Evolutionary conservation across 2,888 invertebrate species (phyloP).

Genomic region (Synanthedon myopaeformis): DNA sequence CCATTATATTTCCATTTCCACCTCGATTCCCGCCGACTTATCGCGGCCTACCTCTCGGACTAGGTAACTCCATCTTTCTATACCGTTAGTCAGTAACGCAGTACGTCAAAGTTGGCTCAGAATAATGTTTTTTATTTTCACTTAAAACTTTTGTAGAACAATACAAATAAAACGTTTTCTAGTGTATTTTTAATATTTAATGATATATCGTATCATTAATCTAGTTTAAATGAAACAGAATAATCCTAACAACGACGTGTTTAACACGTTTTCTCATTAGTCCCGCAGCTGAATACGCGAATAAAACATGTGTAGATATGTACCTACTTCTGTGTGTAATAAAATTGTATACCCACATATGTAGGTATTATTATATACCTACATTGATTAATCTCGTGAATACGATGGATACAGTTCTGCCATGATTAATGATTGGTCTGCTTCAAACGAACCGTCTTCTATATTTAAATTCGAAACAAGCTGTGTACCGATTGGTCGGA

Average conservation of each 20-base stretch:
- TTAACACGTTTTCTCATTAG: not conserved
- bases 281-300: not conserved
- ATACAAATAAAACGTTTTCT: not conserved
- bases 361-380: not conserved
- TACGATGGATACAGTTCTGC: constrained; percentile 15
- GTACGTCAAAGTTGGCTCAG: constrained; percentile 36
- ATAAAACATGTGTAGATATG: not conserved
- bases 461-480: constrained; percentile 45
- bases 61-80: constrained; percentile 67
- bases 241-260: not conserved
- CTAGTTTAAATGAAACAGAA: not conserved
- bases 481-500: constrained; percentile 36
- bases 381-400: constrained; percentile 4
- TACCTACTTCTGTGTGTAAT: not conserved
- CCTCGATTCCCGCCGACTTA: constrained; percentile 65
- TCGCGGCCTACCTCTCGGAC: constrained; percentile 64
- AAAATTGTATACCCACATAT: not conserved
- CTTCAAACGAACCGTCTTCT: constrained; percentile 19
- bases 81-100: constrained; percentile 53
- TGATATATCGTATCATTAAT: not conserved
- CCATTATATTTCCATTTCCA: constrained; percentile 72
- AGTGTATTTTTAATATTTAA: not conserved
- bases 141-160: not conserved
- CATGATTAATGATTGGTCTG: constrained; percentile 51
- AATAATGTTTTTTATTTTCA: constrained; percentile 26